Evolutionary conservation across 2,888 invertebrate genomes (phyloP).

Genomic region (Cheiracanthium punctorium): DNA sequence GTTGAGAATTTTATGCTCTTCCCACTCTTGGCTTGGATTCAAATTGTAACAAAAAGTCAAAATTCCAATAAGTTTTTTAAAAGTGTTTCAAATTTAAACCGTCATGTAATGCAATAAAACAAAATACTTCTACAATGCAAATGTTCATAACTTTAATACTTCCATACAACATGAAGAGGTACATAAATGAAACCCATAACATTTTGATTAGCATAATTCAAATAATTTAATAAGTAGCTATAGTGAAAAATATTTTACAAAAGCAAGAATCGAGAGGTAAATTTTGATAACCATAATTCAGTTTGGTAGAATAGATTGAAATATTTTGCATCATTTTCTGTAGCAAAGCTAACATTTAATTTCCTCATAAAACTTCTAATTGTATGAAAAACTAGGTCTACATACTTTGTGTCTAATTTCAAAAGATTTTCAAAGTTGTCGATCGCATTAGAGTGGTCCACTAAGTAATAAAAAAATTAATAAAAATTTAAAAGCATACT

Average conservation of each 20-base stretch:
- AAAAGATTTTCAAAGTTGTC: slow-evolving; percentile 9
- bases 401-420: slow-evolving; percentile 10
- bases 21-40: too few relatives aligned
- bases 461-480: background rate
- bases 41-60: too few relatives aligned
- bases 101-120: background rate
- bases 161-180: slow-evolving; percentile 58
- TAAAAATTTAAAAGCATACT: background rate
- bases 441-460: slow-evolving; percentile 18
- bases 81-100: background rate
- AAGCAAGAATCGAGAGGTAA: slow-evolving; percentile 13
- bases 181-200: slow-evolving; percentile 59
- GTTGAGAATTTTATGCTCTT: too few relatives aligned
- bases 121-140: slow-evolving; percentile 41
- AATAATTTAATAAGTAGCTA: slow-evolving; percentile 53
- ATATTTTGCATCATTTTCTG: slow-evolving; percentile 1
- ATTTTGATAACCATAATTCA: slow-evolving; percentile 13
- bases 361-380: slow-evolving; percentile 10
- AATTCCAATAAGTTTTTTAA: background rate
- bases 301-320: slow-evolving; percentile 12
- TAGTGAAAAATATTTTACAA: slow-evolving; percentile 35
- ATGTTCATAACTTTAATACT: slow-evolving; percentile 65
- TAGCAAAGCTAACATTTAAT: slow-evolving; percentile 21
- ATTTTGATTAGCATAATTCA: slow-evolving; percentile 26
- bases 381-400: slow-evolving; percentile 21